Conservation (phyloP, 2,797 vertebrate species). For the Alfaro cultratus region DNA sequence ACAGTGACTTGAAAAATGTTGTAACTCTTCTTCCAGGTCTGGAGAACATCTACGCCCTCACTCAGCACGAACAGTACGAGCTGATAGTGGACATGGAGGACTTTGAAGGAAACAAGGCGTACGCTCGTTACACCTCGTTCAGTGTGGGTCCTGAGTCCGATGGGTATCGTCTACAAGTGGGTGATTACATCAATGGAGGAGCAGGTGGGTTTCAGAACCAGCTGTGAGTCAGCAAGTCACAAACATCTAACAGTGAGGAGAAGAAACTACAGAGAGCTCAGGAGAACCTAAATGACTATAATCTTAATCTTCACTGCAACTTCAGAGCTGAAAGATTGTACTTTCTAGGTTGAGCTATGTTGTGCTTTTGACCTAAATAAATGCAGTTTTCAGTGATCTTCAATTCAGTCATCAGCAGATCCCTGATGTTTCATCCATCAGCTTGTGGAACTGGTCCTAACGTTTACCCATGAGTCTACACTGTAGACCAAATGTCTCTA, state of each 20-base stretch:
- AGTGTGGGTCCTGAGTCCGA: neutral
- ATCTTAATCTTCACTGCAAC: neutral
- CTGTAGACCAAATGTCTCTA: neutral
- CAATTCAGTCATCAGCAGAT: neutral
- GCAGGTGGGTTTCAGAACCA: constrained; percentile 6
- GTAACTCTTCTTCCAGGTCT: neutral
- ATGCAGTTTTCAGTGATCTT: neutral
- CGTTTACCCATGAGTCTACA: neutral
- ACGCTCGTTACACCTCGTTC: neutral
- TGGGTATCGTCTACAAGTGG: neutral
- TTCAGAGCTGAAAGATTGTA: neutral
- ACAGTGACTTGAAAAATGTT: neutral
- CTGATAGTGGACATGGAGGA: neutral
- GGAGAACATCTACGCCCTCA: neutral
- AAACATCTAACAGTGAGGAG: neutral
- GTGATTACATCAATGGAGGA: neutral
- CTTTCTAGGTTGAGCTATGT: neutral
- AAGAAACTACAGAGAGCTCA: neutral
- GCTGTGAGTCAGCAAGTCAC: neutral
- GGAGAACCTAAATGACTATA: neutral
- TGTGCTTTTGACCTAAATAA: neutral
- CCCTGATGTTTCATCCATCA: neutral
- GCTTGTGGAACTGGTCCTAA: neutral
- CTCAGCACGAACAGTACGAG: neutral
- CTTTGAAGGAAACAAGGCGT: no score